phyloP scores from a whole-genome alignment of 92 coral and sea anemone species.

The Actinernus sp. region DNA sequence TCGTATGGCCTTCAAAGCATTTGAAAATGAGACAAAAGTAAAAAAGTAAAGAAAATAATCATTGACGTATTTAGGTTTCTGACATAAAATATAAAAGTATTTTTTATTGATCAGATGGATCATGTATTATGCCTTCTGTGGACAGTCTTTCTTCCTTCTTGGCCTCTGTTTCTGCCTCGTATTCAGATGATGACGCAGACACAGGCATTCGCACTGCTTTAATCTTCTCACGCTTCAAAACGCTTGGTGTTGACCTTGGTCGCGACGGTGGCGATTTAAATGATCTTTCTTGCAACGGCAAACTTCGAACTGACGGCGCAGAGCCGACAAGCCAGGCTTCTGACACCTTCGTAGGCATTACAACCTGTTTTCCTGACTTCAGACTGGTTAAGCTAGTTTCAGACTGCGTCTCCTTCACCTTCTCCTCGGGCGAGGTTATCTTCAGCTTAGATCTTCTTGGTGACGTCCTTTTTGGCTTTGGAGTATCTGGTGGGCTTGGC shows the following conservation, averaged over 20 bases:
- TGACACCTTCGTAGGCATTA: slow-evolving; percentile 11
- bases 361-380: slow-evolving; percentile 6
- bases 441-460: slow-evolving; percentile 60
- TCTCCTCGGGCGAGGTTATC: slow-evolving; percentile 56
- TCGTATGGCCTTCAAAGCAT: too few species aligned
- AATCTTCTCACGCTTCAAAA: not conserved
- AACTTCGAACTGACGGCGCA: not conserved
- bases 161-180: not conserved
- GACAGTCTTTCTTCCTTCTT: slow-evolving; percentile 8
- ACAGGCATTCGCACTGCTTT: not conserved
- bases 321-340: not conserved
- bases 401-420: slow-evolving; percentile 34
- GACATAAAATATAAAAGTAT: too few species aligned
- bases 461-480: slow-evolving; percentile 62
- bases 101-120: too few species aligned
- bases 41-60: too few species aligned
- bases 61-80: too few species aligned
- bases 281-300: not conserved
- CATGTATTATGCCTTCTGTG: too few species aligned
- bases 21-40: too few species aligned
- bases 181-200: slow-evolving; percentile 1
- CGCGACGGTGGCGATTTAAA: not conserved
- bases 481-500: slow-evolving; percentile 47
- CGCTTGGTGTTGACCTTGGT: not conserved
- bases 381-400: slow-evolving; percentile 39